Base-by-base conservation (phyloP, 2,888 invertebrate species). In the Amblyjoppa fuscipennis region DNA sequence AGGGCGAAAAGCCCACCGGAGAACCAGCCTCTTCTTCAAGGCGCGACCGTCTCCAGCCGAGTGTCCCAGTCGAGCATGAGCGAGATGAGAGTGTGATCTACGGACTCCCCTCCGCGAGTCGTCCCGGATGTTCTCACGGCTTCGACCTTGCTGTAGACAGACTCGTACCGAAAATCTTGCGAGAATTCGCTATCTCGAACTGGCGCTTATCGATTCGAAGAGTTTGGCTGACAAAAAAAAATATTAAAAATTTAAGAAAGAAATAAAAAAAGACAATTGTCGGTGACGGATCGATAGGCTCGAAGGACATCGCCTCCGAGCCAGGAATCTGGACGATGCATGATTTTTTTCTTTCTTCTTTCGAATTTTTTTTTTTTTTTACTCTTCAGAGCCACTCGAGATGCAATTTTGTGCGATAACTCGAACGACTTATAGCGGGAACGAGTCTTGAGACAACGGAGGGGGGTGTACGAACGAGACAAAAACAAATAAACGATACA, bases 71-170 rank as follows among this genome's bases (percentile, higher is more conserved):
- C 97, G 89, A 97, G 97, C 86, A 97, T 98, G 95, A 97, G 97
- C 94, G 98, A 98, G 95, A 98, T 98, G 98, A 95, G 98, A 94
- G 98, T 98, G 96, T 98, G 98, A 98, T 97, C 92, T 91, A 92
- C 91, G 91, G 93, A 93, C 91, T 91, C 93, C 91, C 93, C 93
- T 92, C 93, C 93, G 90, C 92, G 92, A 84, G 92, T 92, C 89
- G 92, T 92, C 87, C 92, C 93, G 87, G 93, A 93, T 88, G 93
- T 93, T 87, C 90, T 93, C 61, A 93, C 93, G 86, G 93, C 93
- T 85, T 93, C 93, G 87, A 93, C 94, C 71, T 91, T 94, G 76
- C 89, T 91, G 76, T 92, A 90, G 88, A 85, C 74, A 81, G 86
- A 64, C 86, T 87, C 81, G 84, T 82, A 68, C 74, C 71, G 45